phyloP scores from a whole-genome alignment of 1,140 invertebrate species.

The Drosophila seguyi region DNA sequence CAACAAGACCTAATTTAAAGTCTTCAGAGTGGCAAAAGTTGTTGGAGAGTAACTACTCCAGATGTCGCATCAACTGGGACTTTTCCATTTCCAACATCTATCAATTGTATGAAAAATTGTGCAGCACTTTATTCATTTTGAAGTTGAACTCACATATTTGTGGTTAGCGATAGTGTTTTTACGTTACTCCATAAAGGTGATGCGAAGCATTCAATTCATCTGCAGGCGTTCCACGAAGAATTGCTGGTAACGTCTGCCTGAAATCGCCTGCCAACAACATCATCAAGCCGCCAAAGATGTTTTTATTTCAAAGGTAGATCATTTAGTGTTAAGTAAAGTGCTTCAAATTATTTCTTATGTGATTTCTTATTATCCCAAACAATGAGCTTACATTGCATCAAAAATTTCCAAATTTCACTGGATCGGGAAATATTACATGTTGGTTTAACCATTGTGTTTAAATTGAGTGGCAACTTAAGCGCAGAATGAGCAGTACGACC shows the following conservation, averaged over 20 bases:
- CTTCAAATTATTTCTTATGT: not conserved
- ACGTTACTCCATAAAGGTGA: too few species aligned
- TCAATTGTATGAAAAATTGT: too few species aligned
- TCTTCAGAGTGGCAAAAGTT: too few species aligned
- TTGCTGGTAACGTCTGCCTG: slow-evolving; percentile 39
- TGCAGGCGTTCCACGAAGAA: slow-evolving; percentile 29
- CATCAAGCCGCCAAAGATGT: not conserved
- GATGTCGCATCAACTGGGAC: too few species aligned
- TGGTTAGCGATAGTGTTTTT: too few species aligned
- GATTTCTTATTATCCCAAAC: not conserved
- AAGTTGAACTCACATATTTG: too few species aligned
- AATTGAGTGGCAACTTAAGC: not conserved
- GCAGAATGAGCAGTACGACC: not conserved
- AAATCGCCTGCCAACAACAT: not conserved
- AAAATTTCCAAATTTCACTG: slow-evolving; percentile 72
- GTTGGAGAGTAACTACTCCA: too few species aligned
- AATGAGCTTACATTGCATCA: slow-evolving; percentile 46
- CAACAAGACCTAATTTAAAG: too few species aligned
- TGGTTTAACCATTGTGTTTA: not conserved
- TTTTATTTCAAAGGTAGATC: not conserved
- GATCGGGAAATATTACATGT: slow-evolving; percentile 45
- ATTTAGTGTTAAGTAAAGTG: not conserved
- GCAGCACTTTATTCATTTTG: too few species aligned
- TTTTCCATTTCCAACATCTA: too few species aligned
- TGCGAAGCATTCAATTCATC: too few species aligned